Percentiles rank a stretch among this genome's conserved stretches.
phyloP scores from a whole-genome alignment of 2,797 vertebrate species.

The Pangasius krempfi region DNA sequence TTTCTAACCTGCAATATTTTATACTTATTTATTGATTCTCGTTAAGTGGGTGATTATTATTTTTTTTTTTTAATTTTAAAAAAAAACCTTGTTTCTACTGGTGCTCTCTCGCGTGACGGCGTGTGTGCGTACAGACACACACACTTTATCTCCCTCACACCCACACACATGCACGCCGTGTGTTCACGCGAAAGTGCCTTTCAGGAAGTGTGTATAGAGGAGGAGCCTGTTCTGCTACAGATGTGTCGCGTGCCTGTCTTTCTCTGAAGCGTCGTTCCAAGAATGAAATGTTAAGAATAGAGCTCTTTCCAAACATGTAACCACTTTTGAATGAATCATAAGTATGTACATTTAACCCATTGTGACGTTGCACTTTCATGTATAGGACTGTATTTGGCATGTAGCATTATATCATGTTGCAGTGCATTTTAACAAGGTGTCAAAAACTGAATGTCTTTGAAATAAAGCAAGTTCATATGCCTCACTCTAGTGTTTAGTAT shows the following conservation, averaged over 20 bases:
- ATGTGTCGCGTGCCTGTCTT: conserved; percentile 72
- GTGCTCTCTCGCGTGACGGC: conserved; percentile 59
- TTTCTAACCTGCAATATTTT: conserved; percentile 57
- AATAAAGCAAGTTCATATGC: conserved; percentile 90
- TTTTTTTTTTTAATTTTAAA: neutral
- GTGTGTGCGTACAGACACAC: conserved; percentile 50
- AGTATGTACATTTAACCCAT: conserved; percentile 86
- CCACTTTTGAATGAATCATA: conserved; percentile 73
- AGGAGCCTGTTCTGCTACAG: conserved; percentile 53
- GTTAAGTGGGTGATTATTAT: neutral
- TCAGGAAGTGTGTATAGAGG: conserved; percentile 61
- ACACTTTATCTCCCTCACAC: neutral
- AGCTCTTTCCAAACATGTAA: conserved; percentile 59
- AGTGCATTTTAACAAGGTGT: conserved; percentile 88
- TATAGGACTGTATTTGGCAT: conserved; percentile 98
- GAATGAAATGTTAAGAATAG: conserved; percentile 53
- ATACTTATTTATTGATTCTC: conserved; percentile 51
- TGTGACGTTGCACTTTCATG: conserved; percentile 98
- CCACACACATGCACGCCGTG: conserved; percentile 62
- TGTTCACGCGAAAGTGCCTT: conserved; percentile 90
- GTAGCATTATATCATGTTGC: conserved; percentile 91
- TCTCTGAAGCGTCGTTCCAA: conserved; percentile 64
- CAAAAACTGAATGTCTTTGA: conserved; percentile 92
- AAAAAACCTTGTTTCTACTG: conserved; percentile 44
- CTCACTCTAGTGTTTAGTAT: conserved; percentile 39